phyloP scores from a whole-genome alignment of 2,797 vertebrate species.

The Neosilurus mollespiculum region DNA sequence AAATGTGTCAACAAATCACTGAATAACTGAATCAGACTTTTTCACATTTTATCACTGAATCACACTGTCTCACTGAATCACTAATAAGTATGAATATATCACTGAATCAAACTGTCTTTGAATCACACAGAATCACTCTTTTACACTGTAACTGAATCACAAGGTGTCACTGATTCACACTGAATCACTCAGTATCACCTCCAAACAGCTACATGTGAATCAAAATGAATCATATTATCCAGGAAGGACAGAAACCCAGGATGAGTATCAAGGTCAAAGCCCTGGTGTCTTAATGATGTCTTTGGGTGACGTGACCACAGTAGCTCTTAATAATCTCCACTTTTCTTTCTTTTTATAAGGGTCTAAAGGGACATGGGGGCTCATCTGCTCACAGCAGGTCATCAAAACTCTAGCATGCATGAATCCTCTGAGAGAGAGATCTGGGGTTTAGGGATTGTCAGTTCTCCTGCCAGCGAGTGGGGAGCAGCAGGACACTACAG shows the following conservation, averaged over 20 bases:
- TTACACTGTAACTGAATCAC: no score
- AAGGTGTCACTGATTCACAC: no score
- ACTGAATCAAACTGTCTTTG: no score
- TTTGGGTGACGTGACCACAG: background rate
- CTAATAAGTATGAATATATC: no score
- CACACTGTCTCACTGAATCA: no score
- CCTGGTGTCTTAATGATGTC: background rate
- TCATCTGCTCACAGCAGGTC: slow-evolving; percentile 24
- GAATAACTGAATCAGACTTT: no score
- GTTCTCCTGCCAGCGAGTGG: slow-evolving; percentile 5
- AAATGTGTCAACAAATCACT: no score
- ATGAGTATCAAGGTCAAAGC: background rate
- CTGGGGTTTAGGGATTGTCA: slow-evolving; percentile 18
- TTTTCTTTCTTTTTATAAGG: slow-evolving; percentile 13
- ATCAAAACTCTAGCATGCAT: slow-evolving; percentile 7
- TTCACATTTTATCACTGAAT: no score
- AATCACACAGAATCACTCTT: background rate
- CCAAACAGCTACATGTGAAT: background rate
- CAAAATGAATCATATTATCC: background rate
- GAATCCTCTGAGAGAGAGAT: slow-evolving; percentile 16
- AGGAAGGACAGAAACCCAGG: background rate
- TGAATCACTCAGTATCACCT: background rate
- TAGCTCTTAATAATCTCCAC: background rate
- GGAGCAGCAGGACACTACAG: slow-evolving; percentile 27
- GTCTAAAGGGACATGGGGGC: background rate